Conservation (phyloP, 2,888 invertebrate species). For the Stictocephala bisonia region DNA sequence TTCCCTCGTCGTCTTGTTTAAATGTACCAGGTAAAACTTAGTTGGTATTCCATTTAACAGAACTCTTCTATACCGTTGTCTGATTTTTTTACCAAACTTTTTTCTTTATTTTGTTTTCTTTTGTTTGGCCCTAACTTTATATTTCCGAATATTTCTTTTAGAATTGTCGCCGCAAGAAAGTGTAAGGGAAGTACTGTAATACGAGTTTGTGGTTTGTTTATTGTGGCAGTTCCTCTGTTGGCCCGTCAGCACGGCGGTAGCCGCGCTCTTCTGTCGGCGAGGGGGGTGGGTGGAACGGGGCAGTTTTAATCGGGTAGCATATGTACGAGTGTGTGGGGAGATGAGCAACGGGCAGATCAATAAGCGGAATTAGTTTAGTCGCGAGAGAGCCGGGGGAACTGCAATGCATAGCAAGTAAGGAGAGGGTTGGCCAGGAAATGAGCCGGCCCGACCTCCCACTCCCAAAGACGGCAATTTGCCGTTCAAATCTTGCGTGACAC, state of each 20-base stretch:
- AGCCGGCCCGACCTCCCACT: not conserved
- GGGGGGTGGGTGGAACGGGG: not conserved
- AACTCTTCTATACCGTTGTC: too few relatives aligned
- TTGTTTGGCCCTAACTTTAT: too few relatives aligned
- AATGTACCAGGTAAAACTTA: too few relatives aligned
- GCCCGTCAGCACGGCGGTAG: not conserved
- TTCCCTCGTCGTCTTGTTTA: too few relatives aligned
- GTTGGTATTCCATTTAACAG: too few relatives aligned
- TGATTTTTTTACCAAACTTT: too few relatives aligned
- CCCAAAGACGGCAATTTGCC: not conserved
- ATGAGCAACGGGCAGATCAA: slow-evolving; percentile 31
- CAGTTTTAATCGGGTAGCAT: slow-evolving; percentile 38
- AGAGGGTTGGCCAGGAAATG: slow-evolving; percentile 17
- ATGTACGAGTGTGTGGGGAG: slow-evolving; percentile 29
- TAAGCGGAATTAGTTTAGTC: slow-evolving; percentile 41
- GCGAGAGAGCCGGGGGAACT: slow-evolving; percentile 24
- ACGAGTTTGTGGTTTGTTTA: too few relatives aligned
- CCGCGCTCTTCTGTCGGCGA: not conserved
- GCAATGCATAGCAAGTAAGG: slow-evolving; percentile 36
- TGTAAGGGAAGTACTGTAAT: too few relatives aligned
- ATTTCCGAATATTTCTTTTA: too few relatives aligned
- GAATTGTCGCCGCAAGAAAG: too few relatives aligned
- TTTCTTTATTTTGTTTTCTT: too few relatives aligned
- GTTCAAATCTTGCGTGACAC: not conserved
- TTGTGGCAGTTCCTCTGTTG: not conserved